A percentile compares a stretch with the other conserved stretches of the same genome.
Conservation (phyloP, 2,113 vertebrate species). For the Carassius gibelio region DNA sequence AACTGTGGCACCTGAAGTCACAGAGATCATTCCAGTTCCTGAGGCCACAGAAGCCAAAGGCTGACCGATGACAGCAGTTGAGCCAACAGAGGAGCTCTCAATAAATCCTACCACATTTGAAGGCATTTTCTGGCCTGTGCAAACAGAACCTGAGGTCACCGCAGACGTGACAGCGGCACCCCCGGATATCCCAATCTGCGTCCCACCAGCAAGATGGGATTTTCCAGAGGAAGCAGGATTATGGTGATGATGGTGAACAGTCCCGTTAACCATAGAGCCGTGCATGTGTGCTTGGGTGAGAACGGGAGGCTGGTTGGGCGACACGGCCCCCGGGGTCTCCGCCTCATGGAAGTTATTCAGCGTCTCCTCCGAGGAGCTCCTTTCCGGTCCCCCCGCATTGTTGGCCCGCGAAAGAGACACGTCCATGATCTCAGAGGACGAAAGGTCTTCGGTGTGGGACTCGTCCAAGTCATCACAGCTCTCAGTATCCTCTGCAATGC, state of each 20-base stretch:
- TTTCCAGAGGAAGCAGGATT: constrained; percentile 61
- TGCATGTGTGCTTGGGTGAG: constrained; percentile 78
- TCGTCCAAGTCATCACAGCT: constrained; percentile 97
- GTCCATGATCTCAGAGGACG: constrained; percentile 94
- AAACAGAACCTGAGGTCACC: constrained; percentile 57
- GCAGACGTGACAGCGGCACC: constrained; percentile 35
- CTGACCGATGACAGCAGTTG: constrained; percentile 58
- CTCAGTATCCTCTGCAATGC: constrained; percentile 95
- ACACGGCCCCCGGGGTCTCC: constrained; percentile 92
- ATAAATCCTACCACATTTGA: constrained; percentile 66
- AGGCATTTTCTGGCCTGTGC: constrained; percentile 76
- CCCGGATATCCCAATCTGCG: constrained; percentile 30
- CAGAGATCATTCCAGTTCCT: constrained; percentile 72
- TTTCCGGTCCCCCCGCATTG: constrained; percentile 87
- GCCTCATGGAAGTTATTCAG: constrained; percentile 97
- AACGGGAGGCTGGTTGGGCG: constrained; percentile 92
- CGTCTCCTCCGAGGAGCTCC: constrained; percentile 97
- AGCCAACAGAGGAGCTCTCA: constrained; percentile 69
- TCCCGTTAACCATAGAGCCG: constrained; percentile 87
- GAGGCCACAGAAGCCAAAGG: constrained; percentile 62
- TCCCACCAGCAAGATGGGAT: constrained; percentile 64
- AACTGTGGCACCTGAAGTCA: constrained; percentile 77
- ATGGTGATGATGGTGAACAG: constrained; percentile 84
- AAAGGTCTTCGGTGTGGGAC: constrained; percentile 95
- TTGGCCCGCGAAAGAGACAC: constrained; percentile 90